Percentiles rank a stretch among this genome's conserved stretches.
These are phyloP conservation scores for Rhabditoides inermis DNA, from an alignment of 2,888 invertebrate species.

Conservation along the genomic window DNA sequence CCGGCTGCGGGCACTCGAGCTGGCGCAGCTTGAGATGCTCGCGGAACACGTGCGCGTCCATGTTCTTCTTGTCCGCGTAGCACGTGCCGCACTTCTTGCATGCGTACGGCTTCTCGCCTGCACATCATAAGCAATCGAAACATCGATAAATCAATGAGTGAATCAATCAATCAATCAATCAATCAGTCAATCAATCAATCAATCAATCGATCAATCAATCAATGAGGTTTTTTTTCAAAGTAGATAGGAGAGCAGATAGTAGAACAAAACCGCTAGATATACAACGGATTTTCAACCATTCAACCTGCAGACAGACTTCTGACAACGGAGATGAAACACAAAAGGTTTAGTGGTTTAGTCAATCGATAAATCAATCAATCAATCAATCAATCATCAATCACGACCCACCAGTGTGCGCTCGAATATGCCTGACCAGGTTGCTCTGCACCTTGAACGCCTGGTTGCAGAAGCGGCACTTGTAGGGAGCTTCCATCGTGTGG, in stretches of 20 bases:
- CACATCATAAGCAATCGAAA: not conserved
- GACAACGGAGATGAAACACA: too few species aligned
- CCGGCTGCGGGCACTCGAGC: slow-evolving; percentile 17
- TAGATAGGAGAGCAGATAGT: not conserved
- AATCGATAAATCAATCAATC: too few species aligned
- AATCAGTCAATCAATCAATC: too few species aligned
- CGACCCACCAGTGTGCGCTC: slow-evolving; percentile 33
- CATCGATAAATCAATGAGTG: not conserved
- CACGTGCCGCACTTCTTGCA: slow-evolving; percentile 38
- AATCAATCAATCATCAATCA: not conserved
- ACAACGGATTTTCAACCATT: not conserved
- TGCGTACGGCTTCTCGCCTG: slow-evolving; percentile 42
- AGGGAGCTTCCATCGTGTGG: slow-evolving; percentile 42
- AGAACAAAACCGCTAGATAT: not conserved
- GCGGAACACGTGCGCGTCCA: slow-evolving; percentile 42
- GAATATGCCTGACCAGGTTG: slow-evolving; percentile 37
- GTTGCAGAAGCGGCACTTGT: slow-evolving; percentile 28
- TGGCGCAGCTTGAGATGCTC: slow-evolving; percentile 32
- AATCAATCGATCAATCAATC: too few species aligned
- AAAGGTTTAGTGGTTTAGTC: too few species aligned
- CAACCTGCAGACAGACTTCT: not conserved
- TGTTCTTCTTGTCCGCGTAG: slow-evolving; percentile 48
- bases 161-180: too few species aligned
- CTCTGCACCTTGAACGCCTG: slow-evolving; percentile 41
- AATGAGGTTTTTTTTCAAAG: too few species aligned